These are phyloP conservation scores for Epizoanthus illoricatus DNA, from an alignment of 92 coral and sea anemone genomes.

Conservation along the genomic window DNA sequence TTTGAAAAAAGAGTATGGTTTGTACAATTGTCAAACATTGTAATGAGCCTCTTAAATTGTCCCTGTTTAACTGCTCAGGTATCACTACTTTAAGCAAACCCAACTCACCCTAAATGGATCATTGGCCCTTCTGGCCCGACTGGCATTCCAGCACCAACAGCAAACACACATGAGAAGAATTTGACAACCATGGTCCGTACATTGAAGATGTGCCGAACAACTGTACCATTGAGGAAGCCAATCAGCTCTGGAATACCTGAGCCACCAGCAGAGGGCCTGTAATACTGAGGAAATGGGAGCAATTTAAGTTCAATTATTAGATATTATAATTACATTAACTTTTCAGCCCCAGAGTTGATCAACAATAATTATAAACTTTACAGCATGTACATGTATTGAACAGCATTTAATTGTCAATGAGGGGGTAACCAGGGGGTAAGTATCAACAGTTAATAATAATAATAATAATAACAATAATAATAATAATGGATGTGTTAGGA, in stretches of 20 bases:
- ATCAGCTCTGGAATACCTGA: constrained; percentile 97
- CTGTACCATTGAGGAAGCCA: constrained; percentile 95
- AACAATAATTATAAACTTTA: too few relatives aligned
- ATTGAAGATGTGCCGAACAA: constrained; percentile 92
- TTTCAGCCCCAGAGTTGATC: too few relatives aligned
- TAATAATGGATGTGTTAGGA: too few relatives aligned
- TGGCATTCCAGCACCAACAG: constrained; percentile 96
- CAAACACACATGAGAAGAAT: constrained; percentile 97
- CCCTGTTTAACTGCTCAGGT: not conserved
- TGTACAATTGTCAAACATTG: too few relatives aligned
- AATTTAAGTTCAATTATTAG: not conserved
- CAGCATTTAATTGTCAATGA: too few relatives aligned
- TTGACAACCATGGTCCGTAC: constrained; percentile 92
- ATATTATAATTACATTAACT: too few relatives aligned
- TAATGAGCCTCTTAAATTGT: not conserved
- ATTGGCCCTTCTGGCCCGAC: constrained; percentile 99
- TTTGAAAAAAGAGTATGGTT: too few relatives aligned
- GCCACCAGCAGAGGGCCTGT: constrained; percentile 93
- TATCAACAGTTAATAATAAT: too few relatives aligned
- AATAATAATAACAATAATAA: too few relatives aligned
- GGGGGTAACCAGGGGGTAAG: too few relatives aligned
- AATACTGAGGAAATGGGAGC: constrained; percentile 55
- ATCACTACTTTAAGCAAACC: too few relatives aligned
- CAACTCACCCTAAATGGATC: constrained; percentile 93
- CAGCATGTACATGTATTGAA: too few relatives aligned